Evolutionary conservation across 2,888 invertebrate species (phyloP), one percentile per base, ranked within the genome.

Genomic region (Acrocyrtus sp.): DNA sequence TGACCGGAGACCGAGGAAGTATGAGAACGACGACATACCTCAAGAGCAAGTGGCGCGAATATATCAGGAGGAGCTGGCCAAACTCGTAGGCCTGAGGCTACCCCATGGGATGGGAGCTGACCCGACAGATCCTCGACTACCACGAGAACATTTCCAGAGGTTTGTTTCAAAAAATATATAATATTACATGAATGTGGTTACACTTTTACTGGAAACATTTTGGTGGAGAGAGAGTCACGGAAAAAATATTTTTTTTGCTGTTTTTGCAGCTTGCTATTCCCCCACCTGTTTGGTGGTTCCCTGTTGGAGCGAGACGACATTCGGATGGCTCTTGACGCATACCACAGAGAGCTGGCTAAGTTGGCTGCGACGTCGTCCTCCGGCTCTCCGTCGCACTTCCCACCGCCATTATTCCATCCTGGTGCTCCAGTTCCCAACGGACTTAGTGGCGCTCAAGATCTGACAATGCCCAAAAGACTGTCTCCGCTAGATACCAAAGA

Each of bases 11-110:
- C 86, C 93, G 83, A 91, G 93, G 83, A 93, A 94, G 82, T 94
- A 94, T 86, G 93, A 94, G 85, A 94, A 94, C 85, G 95, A 93
- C 85, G 96, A 96, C 86, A 93, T 97, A 86, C 93, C 97, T 43
- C 96, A 97, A 84, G 98, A 98, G 84, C 96, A 96, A 85, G 95
- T 97, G 82, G 92, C 93, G 47, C 89, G 95, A 83, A 94, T 97
- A 83, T 97, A 97, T 84, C 96, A 97, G 83, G 96, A 96, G 83
- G 96, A 98, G 84, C 87, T 97, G 76, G 92, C 94, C 70, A 97
- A 97, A 84, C 89, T 98, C 65, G 95, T 96, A 90, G 93, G 91
- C 54, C 86, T 91, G 82, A 85, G 92, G 78, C 81, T 89, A 93
- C 66, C 91, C 89, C 78, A 91, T 89, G 41, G 73, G 27, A 65